Percentiles rank a stretch among this genome's conserved stretches.
Conservation (phyloP, 2,113 vertebrate species). For the Myodes glareolus region DNA sequence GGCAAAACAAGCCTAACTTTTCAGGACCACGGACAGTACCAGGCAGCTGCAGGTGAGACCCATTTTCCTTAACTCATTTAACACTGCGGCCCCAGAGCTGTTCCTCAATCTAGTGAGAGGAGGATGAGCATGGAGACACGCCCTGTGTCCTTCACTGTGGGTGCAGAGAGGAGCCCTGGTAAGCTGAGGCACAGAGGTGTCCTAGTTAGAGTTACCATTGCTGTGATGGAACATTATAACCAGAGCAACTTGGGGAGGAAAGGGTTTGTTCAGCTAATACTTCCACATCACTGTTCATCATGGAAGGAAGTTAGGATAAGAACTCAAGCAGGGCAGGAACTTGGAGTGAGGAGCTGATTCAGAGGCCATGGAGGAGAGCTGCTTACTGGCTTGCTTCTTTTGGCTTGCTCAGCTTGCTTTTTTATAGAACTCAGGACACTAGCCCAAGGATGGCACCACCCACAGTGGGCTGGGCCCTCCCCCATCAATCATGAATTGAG, state of each 20-base stretch:
- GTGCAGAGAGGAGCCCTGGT: not conserved
- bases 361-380: not conserved
- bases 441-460: not conserved
- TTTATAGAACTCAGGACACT: not conserved
- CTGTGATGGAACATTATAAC: not conserved
- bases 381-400: not conserved
- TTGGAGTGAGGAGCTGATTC: not conserved
- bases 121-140: not conserved
- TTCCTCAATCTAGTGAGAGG: not conserved
- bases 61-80: not conserved
- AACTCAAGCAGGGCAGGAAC: not conserved
- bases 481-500: not conserved
- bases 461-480: not conserved
- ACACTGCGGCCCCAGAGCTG: too few species aligned
- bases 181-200: not conserved
- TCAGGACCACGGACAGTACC: constrained; percentile 14
- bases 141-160: not conserved
- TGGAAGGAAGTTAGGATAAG: not conserved
- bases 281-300: not conserved
- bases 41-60: accelerated
- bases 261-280: not conserved
- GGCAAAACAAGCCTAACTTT: not conserved
- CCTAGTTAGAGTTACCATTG: not conserved
- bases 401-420: not conserved
- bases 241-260: not conserved